phyloP scores from a whole-genome alignment of 2,888 invertebrate genomes.

The Megastigmus dorsalis region DNA sequence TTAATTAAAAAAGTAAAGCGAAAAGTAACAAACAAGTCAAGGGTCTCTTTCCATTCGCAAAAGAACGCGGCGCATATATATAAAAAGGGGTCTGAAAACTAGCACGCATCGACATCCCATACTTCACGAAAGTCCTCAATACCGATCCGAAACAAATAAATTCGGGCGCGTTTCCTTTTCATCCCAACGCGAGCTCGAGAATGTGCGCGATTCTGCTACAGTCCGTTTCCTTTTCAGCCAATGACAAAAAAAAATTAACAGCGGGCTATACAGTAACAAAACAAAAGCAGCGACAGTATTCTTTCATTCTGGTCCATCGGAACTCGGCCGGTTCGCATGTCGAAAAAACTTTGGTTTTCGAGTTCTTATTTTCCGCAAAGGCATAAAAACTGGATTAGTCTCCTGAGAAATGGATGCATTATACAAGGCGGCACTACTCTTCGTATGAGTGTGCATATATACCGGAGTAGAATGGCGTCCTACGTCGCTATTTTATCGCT shows the following conservation, averaged over 20 bases:
- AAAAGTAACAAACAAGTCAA: too few relatives aligned
- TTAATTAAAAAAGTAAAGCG: background rate
- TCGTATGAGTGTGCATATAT: too few relatives aligned
- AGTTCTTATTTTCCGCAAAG: background rate
- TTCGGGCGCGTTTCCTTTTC: constrained; percentile 23
- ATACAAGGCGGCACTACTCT: background rate
- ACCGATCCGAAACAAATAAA: constrained; percentile 40
- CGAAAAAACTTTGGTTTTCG: constrained; percentile 1
- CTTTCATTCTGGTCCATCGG: too few relatives aligned
- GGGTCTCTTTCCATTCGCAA: background rate
- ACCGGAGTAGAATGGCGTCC: too few relatives aligned
- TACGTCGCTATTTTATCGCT: constrained; percentile 16
- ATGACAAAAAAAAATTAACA: background rate
- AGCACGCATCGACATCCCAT: background rate
- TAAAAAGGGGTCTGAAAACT: background rate
- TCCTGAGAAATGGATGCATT: constrained; percentile 37
- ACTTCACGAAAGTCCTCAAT: background rate
- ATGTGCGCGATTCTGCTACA: background rate
- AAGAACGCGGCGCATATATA: background rate
- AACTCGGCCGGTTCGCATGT: background rate
- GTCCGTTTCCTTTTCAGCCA: background rate
- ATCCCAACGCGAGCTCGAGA: background rate
- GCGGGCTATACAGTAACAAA: background rate
- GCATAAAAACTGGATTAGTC: constrained; percentile 41
- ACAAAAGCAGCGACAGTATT: too few relatives aligned